Base-by-base conservation (phyloP, 2,113 vertebrate genomes). In the Brachyhypopomus occidentalis region DNA sequence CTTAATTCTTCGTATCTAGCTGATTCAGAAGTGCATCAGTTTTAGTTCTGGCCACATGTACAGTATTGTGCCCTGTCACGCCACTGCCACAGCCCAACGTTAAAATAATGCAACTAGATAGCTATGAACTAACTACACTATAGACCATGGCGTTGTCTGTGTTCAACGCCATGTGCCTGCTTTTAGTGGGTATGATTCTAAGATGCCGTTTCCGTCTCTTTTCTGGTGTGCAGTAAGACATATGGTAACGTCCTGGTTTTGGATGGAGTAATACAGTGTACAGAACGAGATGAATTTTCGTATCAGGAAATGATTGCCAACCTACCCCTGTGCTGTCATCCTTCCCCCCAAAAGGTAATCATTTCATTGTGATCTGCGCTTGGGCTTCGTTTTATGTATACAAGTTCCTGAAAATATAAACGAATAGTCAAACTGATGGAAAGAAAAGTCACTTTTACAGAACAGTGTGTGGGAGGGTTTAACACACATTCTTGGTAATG, bases 291-390 rank as follows among this genome's bases (percentile, higher is more conserved):
- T 64, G 97, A 98, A 88, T 99, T 98, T 88, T 96, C 97, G 60
- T 99, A 99, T 89, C 97, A 99, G 77, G 97, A 99, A 90, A 98
- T 98, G 97, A 98, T 98, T 4, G 97, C 97, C 79, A 96, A 97
- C 92, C 94, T 99, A 58, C 96, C 97, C 0, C 87, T 99, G 56
- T 97, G 94, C 92, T 96, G 95, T 90, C 97, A 98, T 82, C 96
- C 96, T 12, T 93, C 93, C 63, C 97, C 97, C 2, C 95, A 95
- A 71, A 97, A 98, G 96, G 97, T 98, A 93, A 82, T 25, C 23
- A 8, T 1, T 67, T 60, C 20, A 5, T 63, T 41, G 1, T 16
- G 12, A 58, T 59, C 11, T 27, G 7, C 0, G 0, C 64, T 58
- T 56, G 17, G 6, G 38, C 9, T 0, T 72, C 73, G 2, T 69